Evolutionary conservation across 2,113 vertebrate species (phyloP).

Genomic region (Coptodon rendalli): DNA sequence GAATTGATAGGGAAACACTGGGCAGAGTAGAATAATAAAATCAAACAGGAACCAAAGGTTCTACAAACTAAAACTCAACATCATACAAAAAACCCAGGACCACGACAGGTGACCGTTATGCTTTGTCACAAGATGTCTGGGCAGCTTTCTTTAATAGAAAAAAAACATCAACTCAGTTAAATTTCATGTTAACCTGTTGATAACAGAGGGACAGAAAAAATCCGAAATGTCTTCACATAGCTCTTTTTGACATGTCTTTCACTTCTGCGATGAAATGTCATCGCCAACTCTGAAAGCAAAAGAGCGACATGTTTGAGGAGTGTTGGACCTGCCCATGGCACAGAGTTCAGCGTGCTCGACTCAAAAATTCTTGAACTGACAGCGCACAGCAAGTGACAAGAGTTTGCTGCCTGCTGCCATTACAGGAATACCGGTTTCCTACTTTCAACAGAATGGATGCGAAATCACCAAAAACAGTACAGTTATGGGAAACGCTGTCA

Average conservation of each 20-base stretch:
- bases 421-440: neutral
- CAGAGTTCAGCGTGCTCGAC: neutral
- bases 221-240: neutral
- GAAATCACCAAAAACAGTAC: neutral
- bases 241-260: neutral
- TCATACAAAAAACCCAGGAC: neutral
- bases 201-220: neutral
- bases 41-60: neutral
- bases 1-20: neutral
- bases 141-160: neutral
- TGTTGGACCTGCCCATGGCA: neutral
- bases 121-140: neutral
- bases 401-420: neutral
- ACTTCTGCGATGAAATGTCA: neutral
- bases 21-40: neutral
- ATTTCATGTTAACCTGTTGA: too few relatives aligned
- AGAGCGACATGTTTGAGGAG: neutral
- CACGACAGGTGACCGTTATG: neutral
- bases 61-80: rapidly evolving
- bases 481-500: neutral
- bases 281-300: neutral
- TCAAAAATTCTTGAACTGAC: slow-evolving; percentile 6
- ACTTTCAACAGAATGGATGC: neutral
- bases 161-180: too few relatives aligned
- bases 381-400: neutral